Evolutionary conservation across 2,113 vertebrate species (phyloP), one percentile per base, ranked within the genome.

Genomic region (Rhegmatorhina hoffmannsi): DNA sequence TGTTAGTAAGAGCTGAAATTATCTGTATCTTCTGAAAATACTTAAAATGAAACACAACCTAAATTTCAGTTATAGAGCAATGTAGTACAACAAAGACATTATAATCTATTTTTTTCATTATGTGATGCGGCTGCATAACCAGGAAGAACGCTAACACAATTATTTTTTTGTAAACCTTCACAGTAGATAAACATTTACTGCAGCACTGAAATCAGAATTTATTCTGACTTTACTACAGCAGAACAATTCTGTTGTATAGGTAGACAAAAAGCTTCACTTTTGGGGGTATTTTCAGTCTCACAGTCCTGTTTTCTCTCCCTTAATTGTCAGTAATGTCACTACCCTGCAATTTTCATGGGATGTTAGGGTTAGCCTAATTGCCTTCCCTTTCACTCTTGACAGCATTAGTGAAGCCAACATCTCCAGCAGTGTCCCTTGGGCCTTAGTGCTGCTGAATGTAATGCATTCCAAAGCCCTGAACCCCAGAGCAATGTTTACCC

Each of bases 1-100:
- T 84, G 11, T 72, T 85, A 93, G 75, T 79, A 95, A 94, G 70
- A 94, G 52, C 64, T 75, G 84, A 92, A 82, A 90, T 91, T 96
- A 46, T 93, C 67, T 79, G 12, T 56, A 70, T 92, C 62, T 62
- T 83, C 70, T 82, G 46, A 84, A 92, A 87, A 77, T 70, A 36
- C 60, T 92, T 79, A 66, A 89, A 91, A 95, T 60, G 64, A 62
- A 72, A 90, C 33, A 44, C 73, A 94, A 67, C 24, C 53, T 87
- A 84, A 75, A 84, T 79, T 80, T 69, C 90, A 70, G 68, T 78
- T 87, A 88, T 19, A 82, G 75, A 86, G 64, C 34, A 90, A 40
- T 43, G 56, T 58, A 49, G 53, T 81, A 44, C 50, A 87, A 50
- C 53, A 68, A 88, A 83, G 72, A 58, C 15, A 77, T 86, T 73